Base-by-base conservation (phyloP, 2,888 invertebrate genomes). In the Caenorhabditis panamensis region DNA sequence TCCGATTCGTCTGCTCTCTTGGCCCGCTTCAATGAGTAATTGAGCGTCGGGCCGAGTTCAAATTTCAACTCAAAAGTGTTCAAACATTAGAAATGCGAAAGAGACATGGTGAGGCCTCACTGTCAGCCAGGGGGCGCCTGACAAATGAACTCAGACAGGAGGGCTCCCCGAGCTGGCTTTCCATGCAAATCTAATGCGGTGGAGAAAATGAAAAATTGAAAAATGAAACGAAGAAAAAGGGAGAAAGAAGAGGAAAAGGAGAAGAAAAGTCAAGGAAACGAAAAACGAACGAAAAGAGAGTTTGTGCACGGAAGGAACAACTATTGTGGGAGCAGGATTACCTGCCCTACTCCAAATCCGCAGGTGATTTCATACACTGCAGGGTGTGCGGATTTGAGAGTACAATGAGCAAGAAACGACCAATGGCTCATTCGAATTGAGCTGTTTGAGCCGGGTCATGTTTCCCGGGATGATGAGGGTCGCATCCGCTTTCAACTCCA, bases 11-110 rank as follows among this genome's bases (percentile, higher is more conserved):
- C 47, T 41, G 11, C 41, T 44, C 18, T 59, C 61, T 47, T 56
- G 22, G 64, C 26, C 51, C 66, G 73, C 75, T 66, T 61, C 75
- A 75, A 75, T 66, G 75, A 59, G 75, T 75, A 75, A 75, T 75
- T 75, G 75, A 75, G 66, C 66, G 66, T 75, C 66, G 75, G 66
- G 59, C 66, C 66, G 75, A 66, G 75, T 75, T 75, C 61, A 26
- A 75, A 75, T 75, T 75, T 75, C 75, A 51, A 75, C 66, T 66
- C 66, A 75, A 75, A 75, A 62, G 59, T 61, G 75, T 75, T 75
- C 75, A 67, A 66, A 75, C 59, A 75, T 75, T 73, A 66, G 66
- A 51, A 51, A 64, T 64, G 58, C 28, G 9, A 41, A 13, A 13
- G 41, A 41, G 59, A 28, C 24, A 20, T n/a, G 24, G 16, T 9